phyloP scores from a whole-genome alignment of 2,797 vertebrate genomes.

The Dipus sagitta region DNA sequence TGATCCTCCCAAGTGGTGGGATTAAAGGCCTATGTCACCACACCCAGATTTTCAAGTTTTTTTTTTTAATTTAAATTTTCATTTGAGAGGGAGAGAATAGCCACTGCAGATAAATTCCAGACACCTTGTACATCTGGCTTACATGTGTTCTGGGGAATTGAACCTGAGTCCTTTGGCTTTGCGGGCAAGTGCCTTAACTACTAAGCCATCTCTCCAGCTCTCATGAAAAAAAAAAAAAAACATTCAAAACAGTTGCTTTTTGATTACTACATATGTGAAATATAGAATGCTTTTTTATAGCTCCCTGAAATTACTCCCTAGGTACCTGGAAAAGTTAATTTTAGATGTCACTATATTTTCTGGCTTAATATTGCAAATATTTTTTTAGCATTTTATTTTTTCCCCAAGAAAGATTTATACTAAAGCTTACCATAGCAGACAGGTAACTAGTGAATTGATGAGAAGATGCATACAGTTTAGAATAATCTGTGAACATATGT shows the following conservation, averaged over 20 bases:
- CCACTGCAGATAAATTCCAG: no score
- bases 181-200: no score
- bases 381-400: not conserved
- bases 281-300: not conserved
- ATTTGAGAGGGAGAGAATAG: no score
- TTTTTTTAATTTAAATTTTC: no score
- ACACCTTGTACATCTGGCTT: no score
- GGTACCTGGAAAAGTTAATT: not conserved
- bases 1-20: no score
- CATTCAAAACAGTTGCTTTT: not conserved
- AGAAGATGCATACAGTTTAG: not conserved
- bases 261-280: conserved; percentile 50
- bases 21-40: no score
- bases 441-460: not conserved
- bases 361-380: not conserved
- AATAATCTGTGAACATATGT: not conserved
- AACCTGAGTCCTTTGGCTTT: no score
- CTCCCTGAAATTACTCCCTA: not conserved
- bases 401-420: conserved; percentile 2
- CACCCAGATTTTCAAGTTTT: no score
- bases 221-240: conserved; percentile 19
- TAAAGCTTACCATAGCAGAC: not conserved
- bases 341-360: conserved; percentile 26
- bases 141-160: no score
- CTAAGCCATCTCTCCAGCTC: not conserved